A percentile compares a stretch with the other conserved stretches of the same genome.
phyloP scores from a whole-genome alignment of 2,888 invertebrate species.

The Abrostola triplasia region DNA sequence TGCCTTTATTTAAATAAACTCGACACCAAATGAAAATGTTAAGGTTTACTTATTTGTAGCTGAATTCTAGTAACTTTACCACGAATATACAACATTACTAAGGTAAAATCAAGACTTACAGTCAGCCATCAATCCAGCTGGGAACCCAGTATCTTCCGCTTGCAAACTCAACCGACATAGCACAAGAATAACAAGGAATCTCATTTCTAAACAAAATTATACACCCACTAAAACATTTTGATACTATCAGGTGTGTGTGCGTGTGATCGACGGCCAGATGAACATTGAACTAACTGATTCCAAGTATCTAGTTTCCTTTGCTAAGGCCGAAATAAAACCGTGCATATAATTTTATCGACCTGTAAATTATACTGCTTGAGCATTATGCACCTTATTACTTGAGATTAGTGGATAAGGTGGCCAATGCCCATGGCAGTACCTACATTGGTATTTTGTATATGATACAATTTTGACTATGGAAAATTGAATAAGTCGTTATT shows the following conservation, averaged over 20 bases:
- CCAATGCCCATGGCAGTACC: too few species aligned
- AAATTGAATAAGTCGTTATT: too few species aligned
- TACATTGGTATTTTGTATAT: too few species aligned
- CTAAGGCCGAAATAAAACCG: slow-evolving; percentile 58
- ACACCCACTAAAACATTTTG: slow-evolving; percentile 28
- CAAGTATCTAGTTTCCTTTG: slow-evolving; percentile 65
- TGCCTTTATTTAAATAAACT: too few species aligned
- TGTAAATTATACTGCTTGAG: slow-evolving; percentile 29
- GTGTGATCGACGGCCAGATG: slow-evolving; percentile 60
- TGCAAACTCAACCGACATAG: slow-evolving; percentile 52
- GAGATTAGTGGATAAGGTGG: background rate
- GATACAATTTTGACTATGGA: too few species aligned
- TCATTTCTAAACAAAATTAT: slow-evolving; percentile 25
- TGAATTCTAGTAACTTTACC: background rate
- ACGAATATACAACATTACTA: slow-evolving; percentile 15
- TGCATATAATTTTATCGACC: slow-evolving; percentile 46
- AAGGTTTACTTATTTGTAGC: too few species aligned
- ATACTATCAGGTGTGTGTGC: slow-evolving; percentile 27
- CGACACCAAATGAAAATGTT: too few species aligned
- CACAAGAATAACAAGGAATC: slow-evolving; percentile 32
- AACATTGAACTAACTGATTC: slow-evolving; percentile 61
- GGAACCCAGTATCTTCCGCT: slow-evolving; percentile 68
- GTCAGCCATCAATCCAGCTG: slow-evolving; percentile 77
- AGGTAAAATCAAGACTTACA: slow-evolving; percentile 67
- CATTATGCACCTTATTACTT: slow-evolving; percentile 7